phyloP scores from a whole-genome alignment of 1,140 invertebrate species.

The Brachionus paranguensis region DNA sequence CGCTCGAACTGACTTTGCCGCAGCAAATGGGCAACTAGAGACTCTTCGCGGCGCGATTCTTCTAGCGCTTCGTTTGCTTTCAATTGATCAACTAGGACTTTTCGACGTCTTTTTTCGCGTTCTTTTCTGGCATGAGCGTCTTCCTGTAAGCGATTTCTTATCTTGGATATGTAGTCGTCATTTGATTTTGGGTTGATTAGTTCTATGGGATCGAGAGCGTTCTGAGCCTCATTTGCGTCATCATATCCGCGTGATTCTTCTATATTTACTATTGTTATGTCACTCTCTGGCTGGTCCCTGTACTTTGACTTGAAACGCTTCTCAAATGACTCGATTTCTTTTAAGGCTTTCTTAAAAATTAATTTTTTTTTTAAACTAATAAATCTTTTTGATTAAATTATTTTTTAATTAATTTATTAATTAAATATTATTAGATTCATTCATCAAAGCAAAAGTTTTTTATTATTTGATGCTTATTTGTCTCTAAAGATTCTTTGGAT shows the following conservation, averaged over 20 bases:
- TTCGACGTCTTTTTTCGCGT: conserved; percentile 53
- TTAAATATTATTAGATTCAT: too few relatives aligned
- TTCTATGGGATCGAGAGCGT: conserved; percentile 41
- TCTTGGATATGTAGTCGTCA: conserved; percentile 54
- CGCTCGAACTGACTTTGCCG: conserved; percentile 55
- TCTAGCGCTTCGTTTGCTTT: conserved; percentile 52
- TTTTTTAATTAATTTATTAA: too few relatives aligned
- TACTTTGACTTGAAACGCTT: conserved; percentile 11
- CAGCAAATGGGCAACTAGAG: conserved; percentile 53
- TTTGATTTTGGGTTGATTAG: conserved; percentile 48
- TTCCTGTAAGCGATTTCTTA: conserved; percentile 51
- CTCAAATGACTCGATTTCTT: conserved; percentile 30
- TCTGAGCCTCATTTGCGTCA: conserved; percentile 40
- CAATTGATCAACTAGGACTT: conserved; percentile 55
- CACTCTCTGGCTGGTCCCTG: conserved; percentile 2
- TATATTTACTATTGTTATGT: conserved; percentile 9
- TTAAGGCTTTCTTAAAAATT: conserved; percentile 20
- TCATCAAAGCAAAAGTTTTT: too few relatives aligned
- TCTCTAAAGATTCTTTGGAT: too few relatives aligned
- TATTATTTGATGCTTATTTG: too few relatives aligned
- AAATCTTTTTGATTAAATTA: too few relatives aligned
- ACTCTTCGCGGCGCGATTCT: conserved; percentile 52
- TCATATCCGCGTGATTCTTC: conserved; percentile 40
- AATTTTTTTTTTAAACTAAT: neutral
- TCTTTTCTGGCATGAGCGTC: conserved; percentile 51